Percentiles rank a stretch among this genome's conserved stretches.
Evolutionary conservation across 2,113 vertebrate species (phyloP).

Genomic region (Phycodurus eques): DNA sequence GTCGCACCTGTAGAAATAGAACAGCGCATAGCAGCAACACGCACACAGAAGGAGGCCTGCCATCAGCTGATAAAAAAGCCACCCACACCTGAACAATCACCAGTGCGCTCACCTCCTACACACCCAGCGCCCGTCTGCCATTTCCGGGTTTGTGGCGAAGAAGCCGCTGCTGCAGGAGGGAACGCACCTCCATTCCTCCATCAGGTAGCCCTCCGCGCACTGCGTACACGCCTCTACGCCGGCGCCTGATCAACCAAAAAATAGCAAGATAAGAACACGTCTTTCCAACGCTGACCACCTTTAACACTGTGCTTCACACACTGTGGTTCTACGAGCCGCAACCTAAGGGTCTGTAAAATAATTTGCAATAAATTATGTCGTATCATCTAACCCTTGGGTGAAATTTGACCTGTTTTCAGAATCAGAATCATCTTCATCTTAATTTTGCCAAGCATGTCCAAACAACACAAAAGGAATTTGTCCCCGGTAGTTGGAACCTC

Average conservation of each 20-base stretch:
- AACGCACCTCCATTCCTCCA: slow-evolving; percentile 92
- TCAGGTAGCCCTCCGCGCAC: slow-evolving; percentile 83
- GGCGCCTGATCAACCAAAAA: slow-evolving; percentile 70
- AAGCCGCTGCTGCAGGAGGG: slow-evolving; percentile 82
- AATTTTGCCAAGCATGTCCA: too few species aligned
- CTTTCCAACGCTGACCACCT: not conserved
- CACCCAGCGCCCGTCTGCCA: slow-evolving; percentile 69
- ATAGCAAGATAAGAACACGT: not conserved
- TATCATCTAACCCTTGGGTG: too few species aligned
- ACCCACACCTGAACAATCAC: slow-evolving; percentile 64
- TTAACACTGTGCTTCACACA: not conserved
- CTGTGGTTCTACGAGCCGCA: not conserved
- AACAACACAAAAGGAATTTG: too few species aligned
- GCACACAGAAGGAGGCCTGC: slow-evolving; percentile 42
- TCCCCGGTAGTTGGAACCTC: too few species aligned
- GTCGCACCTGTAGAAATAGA: slow-evolving; percentile 80
- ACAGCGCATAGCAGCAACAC: slow-evolving; percentile 20
- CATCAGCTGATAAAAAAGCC: slow-evolving; percentile 65
- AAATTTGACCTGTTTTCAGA: too few species aligned
- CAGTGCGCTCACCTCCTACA: slow-evolving; percentile 84
- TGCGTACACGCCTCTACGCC: slow-evolving; percentile 82
- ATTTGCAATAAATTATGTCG: not conserved
- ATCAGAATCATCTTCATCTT: too few species aligned
- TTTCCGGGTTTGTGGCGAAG: slow-evolving; percentile 75
- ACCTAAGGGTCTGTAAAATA: not conserved